Conservation (phyloP, 2,113 vertebrate genomes). For the Eptesicus fuscus region DNA sequence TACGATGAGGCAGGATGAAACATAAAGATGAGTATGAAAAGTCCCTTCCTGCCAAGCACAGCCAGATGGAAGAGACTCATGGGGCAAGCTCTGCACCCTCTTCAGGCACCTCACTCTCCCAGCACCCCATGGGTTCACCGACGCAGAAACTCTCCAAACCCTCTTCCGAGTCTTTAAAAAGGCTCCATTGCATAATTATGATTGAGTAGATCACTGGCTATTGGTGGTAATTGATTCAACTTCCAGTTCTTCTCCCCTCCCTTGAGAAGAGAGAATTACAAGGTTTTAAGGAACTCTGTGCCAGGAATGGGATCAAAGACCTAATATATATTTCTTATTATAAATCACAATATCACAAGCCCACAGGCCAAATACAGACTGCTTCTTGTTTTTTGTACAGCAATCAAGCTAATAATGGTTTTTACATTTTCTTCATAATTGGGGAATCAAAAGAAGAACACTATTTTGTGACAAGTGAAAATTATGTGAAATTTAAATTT, state of each 20-base stretch:
- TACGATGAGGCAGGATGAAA: not conserved
- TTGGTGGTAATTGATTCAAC: not conserved
- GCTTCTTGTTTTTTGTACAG: not conserved
- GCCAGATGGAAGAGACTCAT: not conserved
- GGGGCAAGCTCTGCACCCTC: not conserved
- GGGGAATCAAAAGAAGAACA: not conserved
- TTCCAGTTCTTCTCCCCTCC: not conserved
- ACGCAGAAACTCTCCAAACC: not conserved
- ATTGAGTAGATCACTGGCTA: not conserved
- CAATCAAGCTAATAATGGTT: not conserved
- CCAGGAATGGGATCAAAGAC: not conserved
- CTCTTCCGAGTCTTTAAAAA: not conserved
- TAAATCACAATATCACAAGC: not conserved
- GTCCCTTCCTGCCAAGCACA: not conserved
- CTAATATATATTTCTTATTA: not conserved
- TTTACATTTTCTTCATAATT: not conserved
- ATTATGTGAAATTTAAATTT: not conserved
- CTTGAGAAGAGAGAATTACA: not conserved
- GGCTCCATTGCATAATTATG: not conserved
- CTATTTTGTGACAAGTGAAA: not conserved
- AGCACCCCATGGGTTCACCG: not conserved
- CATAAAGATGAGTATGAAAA: not conserved
- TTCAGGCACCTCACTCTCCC: not conserved
- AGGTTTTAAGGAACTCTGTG: not conserved
- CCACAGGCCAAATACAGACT: not conserved